Conservation (phyloP, 1,140 invertebrate species). For the Sitodiplosis mosellana region DNA sequence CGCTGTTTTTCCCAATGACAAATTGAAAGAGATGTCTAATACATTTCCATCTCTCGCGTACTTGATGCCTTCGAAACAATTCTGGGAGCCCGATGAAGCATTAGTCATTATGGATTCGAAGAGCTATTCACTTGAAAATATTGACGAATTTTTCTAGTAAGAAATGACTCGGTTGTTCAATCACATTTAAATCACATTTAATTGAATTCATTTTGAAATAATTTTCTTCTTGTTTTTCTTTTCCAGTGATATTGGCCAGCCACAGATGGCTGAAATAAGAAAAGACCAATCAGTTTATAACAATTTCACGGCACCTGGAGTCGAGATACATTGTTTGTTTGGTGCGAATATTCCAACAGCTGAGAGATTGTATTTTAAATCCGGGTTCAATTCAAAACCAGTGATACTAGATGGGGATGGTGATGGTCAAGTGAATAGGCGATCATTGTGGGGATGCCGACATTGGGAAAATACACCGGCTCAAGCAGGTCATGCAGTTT, state of each 20-base stretch:
- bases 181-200: too few relatives aligned
- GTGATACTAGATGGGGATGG: slow-evolving; percentile 61
- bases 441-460: slow-evolving; percentile 63
- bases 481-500: not conserved
- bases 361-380: not conserved
- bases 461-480: slow-evolving; percentile 35
- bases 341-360: slow-evolving; percentile 32
- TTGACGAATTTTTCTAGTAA: slow-evolving; percentile 68
- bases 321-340: slow-evolving; percentile 79
- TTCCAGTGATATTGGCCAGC: slow-evolving; percentile 57
- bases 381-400: slow-evolving; percentile 32
- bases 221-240: not conserved
- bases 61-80: slow-evolving; percentile 68
- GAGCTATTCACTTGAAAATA: slow-evolving; percentile 75
- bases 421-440: slow-evolving; percentile 86
- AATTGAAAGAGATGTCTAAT: slow-evolving; percentile 70
- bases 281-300: slow-evolving; percentile 57
- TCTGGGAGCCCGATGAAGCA: slow-evolving; percentile 71
- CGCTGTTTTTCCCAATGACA: slow-evolving; percentile 56
- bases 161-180: slow-evolving; percentile 15
- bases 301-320: slow-evolving; percentile 62
- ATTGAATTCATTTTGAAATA: not conserved
- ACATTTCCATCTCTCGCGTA: slow-evolving; percentile 88
- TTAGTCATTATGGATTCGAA: slow-evolving; percentile 54
- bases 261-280: slow-evolving; percentile 76